A percentile compares a stretch with the other conserved stretches of the same genome.
Conservation (phyloP, 2,888 invertebrate genomes). For the Dryocosmus kuriphilus region DNA sequence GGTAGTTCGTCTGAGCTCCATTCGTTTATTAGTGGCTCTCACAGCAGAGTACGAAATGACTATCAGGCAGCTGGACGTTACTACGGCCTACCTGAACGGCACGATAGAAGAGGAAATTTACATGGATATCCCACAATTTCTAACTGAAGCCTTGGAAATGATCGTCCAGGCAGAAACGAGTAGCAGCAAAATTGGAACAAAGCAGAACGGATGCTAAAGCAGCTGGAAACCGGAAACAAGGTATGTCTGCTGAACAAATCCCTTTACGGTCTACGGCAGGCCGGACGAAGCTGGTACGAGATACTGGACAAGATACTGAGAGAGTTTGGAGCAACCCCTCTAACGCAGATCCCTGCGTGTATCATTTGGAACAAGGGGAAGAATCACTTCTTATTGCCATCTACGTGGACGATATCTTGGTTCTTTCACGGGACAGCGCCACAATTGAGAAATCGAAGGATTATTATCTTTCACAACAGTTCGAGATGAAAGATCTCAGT, state of each 20-base stretch:
- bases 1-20: too few relatives aligned
- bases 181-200: not conserved
- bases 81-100: too few relatives aligned
- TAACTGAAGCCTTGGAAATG: not conserved
- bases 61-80: conserved; percentile 6
- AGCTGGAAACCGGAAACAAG: too few relatives aligned
- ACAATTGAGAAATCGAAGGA: not conserved
- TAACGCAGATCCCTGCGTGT: not conserved
- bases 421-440: too few relatives aligned
- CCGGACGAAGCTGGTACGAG: not conserved
- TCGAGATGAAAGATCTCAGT: not conserved
- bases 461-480: not conserved
- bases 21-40: too few relatives aligned
- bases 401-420: too few relatives aligned
- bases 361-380: not conserved
- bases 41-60: not conserved
- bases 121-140: conserved; percentile 4
- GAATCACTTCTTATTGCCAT: too few relatives aligned
- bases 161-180: not conserved
- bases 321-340: not conserved
- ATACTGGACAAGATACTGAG: not conserved
- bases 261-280: not conserved
- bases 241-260: too few relatives aligned
- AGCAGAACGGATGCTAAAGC: too few relatives aligned
- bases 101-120: too few relatives aligned